Percentiles rank a stretch among this genome's conserved stretches.
Evolutionary conservation across 2,888 invertebrate species (phyloP).

Genomic region (Polymixis lichenea): DNA sequence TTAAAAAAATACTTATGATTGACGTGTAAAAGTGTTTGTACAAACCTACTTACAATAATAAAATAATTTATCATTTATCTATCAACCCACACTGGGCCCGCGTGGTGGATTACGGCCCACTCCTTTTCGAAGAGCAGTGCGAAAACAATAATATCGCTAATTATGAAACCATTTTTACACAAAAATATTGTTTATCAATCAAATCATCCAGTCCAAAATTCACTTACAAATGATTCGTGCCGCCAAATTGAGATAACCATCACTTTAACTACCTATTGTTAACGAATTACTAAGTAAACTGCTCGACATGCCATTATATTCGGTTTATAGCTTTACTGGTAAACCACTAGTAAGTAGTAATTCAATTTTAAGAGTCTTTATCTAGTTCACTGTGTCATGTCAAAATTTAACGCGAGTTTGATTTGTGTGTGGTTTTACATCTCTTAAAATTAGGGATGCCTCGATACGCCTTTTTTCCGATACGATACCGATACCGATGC

Average conservation of each 20-base stretch:
- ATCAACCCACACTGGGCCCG: too few relatives aligned
- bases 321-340: slow-evolving; percentile 20
- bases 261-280: slow-evolving; percentile 22
- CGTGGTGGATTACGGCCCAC: too few relatives aligned
- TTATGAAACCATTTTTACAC: background rate
- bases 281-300: slow-evolving; percentile 26
- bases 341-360: slow-evolving; percentile 1
- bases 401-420: background rate
- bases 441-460: too few relatives aligned
- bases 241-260: slow-evolving; percentile 29
- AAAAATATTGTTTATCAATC: background rate
- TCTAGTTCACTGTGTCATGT: slow-evolving; percentile 6
- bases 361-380: background rate
- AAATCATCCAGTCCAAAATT: background rate
- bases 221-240: background rate
- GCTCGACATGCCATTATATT: slow-evolving; percentile 24
- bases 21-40: too few relatives aligned
- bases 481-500: too few relatives aligned
- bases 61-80: too few relatives aligned
- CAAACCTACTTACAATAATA: too few relatives aligned
- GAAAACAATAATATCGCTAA: too few relatives aligned
- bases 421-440: background rate
- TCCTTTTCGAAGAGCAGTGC: too few relatives aligned
- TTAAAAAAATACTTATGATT: too few relatives aligned
- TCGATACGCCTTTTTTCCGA: too few relatives aligned